Evolutionary conservation across 2,113 vertebrate genomes (phyloP).

Genomic region (Phyllostomus discolor): DNA sequence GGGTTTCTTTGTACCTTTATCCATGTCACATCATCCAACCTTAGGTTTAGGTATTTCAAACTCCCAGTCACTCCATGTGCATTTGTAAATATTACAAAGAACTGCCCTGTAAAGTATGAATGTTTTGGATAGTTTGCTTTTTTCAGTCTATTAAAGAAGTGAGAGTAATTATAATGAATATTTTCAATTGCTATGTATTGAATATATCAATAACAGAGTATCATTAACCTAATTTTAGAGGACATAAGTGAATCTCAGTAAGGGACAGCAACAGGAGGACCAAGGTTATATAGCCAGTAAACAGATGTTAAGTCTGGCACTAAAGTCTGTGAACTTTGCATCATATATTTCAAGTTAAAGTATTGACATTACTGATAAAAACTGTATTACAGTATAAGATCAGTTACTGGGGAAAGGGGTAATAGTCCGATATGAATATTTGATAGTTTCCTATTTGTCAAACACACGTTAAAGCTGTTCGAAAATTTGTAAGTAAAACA

Average conservation of each 20-base stretch:
- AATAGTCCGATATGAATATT: not conserved
- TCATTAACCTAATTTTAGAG: conserved; percentile 4
- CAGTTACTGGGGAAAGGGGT: not conserved
- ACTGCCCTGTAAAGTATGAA: not conserved
- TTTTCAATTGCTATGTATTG: not conserved
- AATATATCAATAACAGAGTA: not conserved
- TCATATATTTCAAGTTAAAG: conserved; percentile 15
- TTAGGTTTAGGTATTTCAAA: conserved; percentile 13
- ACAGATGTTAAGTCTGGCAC: not conserved
- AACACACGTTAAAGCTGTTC: not conserved
- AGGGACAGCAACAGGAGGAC: not conserved
- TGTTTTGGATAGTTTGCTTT: not conserved
- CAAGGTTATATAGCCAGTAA: not conserved
- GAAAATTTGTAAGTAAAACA: not conserved
- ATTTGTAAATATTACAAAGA: conserved; percentile 31
- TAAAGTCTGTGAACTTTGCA: not conserved
- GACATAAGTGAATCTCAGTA: not conserved
- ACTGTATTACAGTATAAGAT: not conserved
- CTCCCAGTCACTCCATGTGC: not conserved
- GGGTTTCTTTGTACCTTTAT: not conserved
- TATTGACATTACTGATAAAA: conserved; percentile 22
- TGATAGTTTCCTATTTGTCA: conserved; percentile 9
- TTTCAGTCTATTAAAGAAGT: not conserved
- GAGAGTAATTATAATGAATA: not conserved
- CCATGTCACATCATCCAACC: not conserved